These are phyloP conservation scores for Drosophila littoralis DNA, from an alignment of 1,140 invertebrate genomes.

Conservation along the genomic window DNA sequence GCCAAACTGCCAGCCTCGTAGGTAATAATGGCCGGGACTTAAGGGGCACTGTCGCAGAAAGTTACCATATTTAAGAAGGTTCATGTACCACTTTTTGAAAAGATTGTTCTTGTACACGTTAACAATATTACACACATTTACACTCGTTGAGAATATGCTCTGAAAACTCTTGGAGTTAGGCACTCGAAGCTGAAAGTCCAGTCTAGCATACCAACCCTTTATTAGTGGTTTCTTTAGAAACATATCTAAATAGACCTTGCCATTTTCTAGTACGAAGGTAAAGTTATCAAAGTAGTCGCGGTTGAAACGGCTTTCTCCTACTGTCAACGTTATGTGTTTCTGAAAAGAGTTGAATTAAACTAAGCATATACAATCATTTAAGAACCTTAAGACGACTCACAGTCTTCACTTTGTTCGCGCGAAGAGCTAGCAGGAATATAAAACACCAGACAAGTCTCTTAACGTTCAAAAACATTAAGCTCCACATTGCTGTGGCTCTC, in stretches of 20 bases:
- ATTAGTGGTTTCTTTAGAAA: conserved; percentile 42
- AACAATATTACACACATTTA: conserved; percentile 65
- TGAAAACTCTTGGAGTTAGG: conserved; percentile 60
- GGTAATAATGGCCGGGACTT: conserved; percentile 42
- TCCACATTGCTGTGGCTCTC: conserved; percentile 4
- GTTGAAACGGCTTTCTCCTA: conserved; percentile 52
- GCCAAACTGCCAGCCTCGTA: conserved; percentile 50
- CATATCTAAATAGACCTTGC: conserved; percentile 54
- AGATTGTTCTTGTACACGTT: conserved; percentile 50
- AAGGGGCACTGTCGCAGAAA: conserved; percentile 56
- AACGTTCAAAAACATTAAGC: not conserved
- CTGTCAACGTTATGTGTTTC: conserved; percentile 47
- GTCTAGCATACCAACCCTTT: conserved; percentile 41
- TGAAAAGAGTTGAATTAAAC: not conserved
- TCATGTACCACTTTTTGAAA: conserved; percentile 63
- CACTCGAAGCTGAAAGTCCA: conserved; percentile 61
- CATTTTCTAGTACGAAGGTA: conserved; percentile 33
- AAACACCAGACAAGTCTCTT: not conserved
- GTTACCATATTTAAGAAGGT: conserved; percentile 59
- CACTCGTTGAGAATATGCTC: conserved; percentile 52
- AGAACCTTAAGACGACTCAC: conserved; percentile 23
- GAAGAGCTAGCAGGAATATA: not conserved
- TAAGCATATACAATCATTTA: not conserved
- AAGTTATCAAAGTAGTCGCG: conserved; percentile 63
- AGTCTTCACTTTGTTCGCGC: conserved; percentile 8